Evolutionary conservation across 2,888 invertebrate species (phyloP), one percentile per base, ranked within the genome.

Genomic region (Andrena flavipes): DNA sequence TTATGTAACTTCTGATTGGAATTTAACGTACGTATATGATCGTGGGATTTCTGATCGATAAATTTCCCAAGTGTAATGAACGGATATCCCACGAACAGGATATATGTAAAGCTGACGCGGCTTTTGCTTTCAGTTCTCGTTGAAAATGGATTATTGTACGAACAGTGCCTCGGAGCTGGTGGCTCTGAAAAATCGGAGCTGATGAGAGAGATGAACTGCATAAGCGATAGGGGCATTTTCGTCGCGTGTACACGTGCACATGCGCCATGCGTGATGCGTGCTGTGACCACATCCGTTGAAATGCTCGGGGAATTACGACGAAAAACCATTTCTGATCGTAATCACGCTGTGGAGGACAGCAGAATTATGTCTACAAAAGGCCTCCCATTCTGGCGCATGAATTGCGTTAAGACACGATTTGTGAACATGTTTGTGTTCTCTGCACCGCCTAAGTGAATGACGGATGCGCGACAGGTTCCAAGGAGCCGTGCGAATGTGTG

Each of bases 401-500:
- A 77, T 56, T 10, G n/a, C n/a, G 62, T 51, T 51, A 16, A 29
- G 62, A 29, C 42, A 26, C 59, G 42, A 10, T 56, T 23, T 23
- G 1, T 56, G 10, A 10, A 54, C 8, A 23, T n/a, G 10, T 69
- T 69, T 62, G 48, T 63, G 67, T 72, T 72, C n/a, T 20, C 10
- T 54, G 29, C 48, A 67, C 13, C 13, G 42, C 42, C 16, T 8
- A 29, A 16, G 48, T 8, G 33, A n/a, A 63, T 7, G 51, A 54
- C 78, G 64, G 42, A 49, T n/a, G 42, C 67, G 33, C 29, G 33
- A 42, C 48, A n/a, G 6, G 54, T 68, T 80, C 33, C 67, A 54
- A 80, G 80, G 54, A 79, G 48, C 23, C 42, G 48, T 33, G 48
- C 13, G 20, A 71, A 79, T 79, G 65, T 49, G 48, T 80, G 80